Percentiles rank a stretch among this genome's conserved stretches.
Conservation (phyloP, 2,888 invertebrate genomes). For the Diaphora mendica region DNA sequence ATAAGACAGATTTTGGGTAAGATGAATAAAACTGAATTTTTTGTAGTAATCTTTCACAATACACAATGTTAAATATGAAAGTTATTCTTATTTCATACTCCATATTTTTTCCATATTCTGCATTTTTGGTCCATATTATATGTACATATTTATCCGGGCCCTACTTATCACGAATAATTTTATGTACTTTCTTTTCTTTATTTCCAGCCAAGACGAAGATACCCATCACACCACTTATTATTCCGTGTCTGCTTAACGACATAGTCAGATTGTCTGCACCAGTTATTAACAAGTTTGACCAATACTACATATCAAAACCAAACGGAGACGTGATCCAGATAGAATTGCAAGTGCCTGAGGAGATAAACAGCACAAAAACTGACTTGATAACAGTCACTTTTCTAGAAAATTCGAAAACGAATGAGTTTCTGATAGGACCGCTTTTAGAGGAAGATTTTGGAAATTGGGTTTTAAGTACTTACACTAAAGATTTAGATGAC, state of each 20-base stretch:
- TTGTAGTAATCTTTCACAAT: too few relatives aligned
- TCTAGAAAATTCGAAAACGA: conserved; percentile 18
- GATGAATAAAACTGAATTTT: too few relatives aligned
- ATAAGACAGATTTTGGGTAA: too few relatives aligned
- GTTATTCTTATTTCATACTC: too few relatives aligned
- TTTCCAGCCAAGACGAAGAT: conserved; percentile 68
- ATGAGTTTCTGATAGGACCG: conserved; percentile 74
- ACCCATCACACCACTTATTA: conserved; percentile 58
- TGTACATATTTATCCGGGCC: too few relatives aligned
- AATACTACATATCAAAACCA: conserved; percentile 66
- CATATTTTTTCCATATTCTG: too few relatives aligned
- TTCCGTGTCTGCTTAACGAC: conserved; percentile 61
- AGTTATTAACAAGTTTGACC: conserved; percentile 45
- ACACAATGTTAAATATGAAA: too few relatives aligned
- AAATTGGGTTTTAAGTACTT: conserved; percentile 76
- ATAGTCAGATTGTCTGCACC: conserved; percentile 67
- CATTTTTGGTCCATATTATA: too few relatives aligned
- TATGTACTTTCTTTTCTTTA: conserved; percentile 7
- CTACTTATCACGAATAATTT: background rate
- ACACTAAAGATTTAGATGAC: conserved; percentile 55
- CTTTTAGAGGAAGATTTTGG: conserved; percentile 68
- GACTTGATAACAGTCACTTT: background rate
- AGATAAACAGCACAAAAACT: background rate
- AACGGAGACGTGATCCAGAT: conserved; percentile 61
- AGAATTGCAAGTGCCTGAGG: conserved; percentile 42